phyloP scores from a whole-genome alignment of 2,888 invertebrate genomes.

The Bombylius discolor region DNA sequence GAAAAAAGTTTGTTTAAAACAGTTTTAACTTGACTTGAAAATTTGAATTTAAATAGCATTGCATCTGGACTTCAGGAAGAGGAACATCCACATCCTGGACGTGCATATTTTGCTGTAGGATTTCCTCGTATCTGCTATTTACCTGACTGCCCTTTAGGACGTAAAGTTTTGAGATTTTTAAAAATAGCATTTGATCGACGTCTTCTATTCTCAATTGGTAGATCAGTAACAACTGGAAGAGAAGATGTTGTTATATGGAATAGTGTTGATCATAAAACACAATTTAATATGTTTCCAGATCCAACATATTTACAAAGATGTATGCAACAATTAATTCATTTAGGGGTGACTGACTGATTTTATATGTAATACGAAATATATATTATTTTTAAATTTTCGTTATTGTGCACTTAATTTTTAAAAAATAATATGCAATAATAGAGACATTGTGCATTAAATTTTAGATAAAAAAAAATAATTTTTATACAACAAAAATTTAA shows the following conservation, averaged over 20 bases:
- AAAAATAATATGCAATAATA: no score
- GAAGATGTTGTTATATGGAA: conserved; percentile 90
- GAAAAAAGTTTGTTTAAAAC: conserved; percentile 1
- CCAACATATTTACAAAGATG: conserved; percentile 54
- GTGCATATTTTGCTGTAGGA: conserved; percentile 78
- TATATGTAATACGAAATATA: no score
- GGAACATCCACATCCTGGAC: conserved; percentile 68
- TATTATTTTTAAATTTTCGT: no score
- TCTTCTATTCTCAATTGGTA: conserved; percentile 70
- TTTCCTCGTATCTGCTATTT: conserved; percentile 72
- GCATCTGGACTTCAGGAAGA: conserved; percentile 71
- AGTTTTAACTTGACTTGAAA: neutral
- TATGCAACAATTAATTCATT: conserved; percentile 37
- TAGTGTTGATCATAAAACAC: conserved; percentile 76
- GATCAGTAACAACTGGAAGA: conserved; percentile 79
- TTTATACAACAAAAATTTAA: no score
- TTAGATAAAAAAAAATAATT: no score
- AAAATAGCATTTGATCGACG: conserved; percentile 74
- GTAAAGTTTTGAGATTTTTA: conserved; percentile 61
- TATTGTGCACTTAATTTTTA: no score
- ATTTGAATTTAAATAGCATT: conserved; percentile 43
- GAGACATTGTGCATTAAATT: no score
- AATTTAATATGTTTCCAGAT: conserved; percentile 65
- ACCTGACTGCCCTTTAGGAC: conserved; percentile 70
- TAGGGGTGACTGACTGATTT: conserved; percentile 36